Base-by-base conservation (phyloP, 2,113 vertebrate species). In the Mus musculus region DNA sequence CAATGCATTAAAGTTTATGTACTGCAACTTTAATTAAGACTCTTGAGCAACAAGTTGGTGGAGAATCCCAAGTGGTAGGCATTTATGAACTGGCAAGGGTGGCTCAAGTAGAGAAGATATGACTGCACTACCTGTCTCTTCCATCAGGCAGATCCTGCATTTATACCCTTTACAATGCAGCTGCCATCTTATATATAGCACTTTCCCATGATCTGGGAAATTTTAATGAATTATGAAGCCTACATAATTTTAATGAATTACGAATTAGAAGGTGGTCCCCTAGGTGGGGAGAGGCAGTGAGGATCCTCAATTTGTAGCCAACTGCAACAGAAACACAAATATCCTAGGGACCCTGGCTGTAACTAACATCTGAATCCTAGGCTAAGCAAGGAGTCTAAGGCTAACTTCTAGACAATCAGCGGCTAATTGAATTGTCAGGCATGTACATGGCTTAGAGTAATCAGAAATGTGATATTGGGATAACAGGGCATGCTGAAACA, bases 81-180 rank as follows among this genome's bases (percentile, higher is more conserved):
- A n/a, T 13, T 33, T 4, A 28, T 20, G 3, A 36, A 3, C 65
- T 67, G 72, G n/a, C 28, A 88, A 20, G 49, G 39, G 63, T 17
- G 52, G 42, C 14, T 0, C 2, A 1, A 24, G 7, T 1, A 46
- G 61, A 65, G 67, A 88, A 39, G 49, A 39, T 11, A 14, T 0
- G 14, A 61, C 30, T 80, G 26, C 10, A 12, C 56, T 85, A 30
- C 36, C 6, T 49, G 1, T 65, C 33, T 67, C 59, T 86, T 82
- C 78, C 19, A 28, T 1, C 28, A 72, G 69, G 22, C 22, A 72
- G 26, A 30, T 86, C 46, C 28, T 89, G 72, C 46, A 17, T 65
- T 56, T 7, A 5, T 30, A 56, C 36, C 42, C 20, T 86, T 94
- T 54, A 61, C 78, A 69, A 33, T 9, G 85, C 75, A 76, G n/a